Percentiles rank a stretch among this genome's conserved stretches.
Evolutionary conservation across 2,888 invertebrate genomes (phyloP).

Genomic region (Lasioglossum malachurum): DNA sequence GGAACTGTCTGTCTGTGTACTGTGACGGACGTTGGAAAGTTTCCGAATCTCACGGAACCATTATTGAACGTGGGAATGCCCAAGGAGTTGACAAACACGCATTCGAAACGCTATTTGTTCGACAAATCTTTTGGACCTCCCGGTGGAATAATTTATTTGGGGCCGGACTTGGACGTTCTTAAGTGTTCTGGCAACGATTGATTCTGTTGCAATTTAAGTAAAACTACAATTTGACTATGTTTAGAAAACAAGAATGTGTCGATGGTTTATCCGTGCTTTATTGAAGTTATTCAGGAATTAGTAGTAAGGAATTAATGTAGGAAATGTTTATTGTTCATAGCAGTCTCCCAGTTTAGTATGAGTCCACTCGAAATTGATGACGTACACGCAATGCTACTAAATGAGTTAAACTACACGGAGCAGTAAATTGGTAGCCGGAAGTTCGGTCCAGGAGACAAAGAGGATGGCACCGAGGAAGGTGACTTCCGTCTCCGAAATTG

Average conservation of each 20-base stretch:
- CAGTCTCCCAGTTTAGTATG: no score
- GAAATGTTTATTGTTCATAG: background rate
- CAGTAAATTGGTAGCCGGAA: constrained; percentile 7
- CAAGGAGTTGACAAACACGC: background rate
- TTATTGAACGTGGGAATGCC: background rate
- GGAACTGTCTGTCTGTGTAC: background rate
- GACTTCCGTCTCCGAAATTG: constrained; percentile 68
- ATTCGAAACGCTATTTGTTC: background rate
- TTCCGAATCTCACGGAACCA: background rate
- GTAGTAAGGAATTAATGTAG: no score
- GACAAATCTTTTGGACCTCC: background rate
- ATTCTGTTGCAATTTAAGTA: background rate
- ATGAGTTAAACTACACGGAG: background rate
- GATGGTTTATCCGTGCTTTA: background rate
- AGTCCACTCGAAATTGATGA: background rate
- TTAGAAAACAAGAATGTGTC: background rate
- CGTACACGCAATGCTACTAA: background rate
- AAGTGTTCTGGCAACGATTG: background rate
- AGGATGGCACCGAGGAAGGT: background rate
- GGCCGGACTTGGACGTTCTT: background rate
- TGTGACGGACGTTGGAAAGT: constrained; percentile 1
- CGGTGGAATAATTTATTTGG: background rate
- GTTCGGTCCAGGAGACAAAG: constrained; percentile 14
- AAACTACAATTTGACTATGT: no score
- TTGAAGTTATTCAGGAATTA: no score